Base-by-base conservation (phyloP, 2,797 vertebrate species). In the Rhodeus uyekii region DNA sequence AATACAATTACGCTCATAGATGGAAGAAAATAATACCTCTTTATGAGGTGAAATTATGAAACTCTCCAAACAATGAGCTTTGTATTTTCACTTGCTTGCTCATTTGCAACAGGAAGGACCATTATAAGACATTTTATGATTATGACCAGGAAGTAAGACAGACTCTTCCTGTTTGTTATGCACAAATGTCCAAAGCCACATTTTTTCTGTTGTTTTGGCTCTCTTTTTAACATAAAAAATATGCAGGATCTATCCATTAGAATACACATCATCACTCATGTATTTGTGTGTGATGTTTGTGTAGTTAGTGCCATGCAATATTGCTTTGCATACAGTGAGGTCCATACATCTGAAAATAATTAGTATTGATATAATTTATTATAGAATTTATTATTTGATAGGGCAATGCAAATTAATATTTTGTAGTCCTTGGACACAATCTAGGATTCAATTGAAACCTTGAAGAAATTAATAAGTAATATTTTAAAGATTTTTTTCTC, bases 151-250 rank as follows among this genome's bases (percentile, higher is more conserved):
- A 85, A 75, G 80, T 67, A 75, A 60, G 9, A 42, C 38, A 71
- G 76, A 80, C 74, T 58, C 53, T 85, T 87, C 84, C 84, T 87
- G 86, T 85, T 87, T 85, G 69, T 50, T 78, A 60, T 48, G 58
- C 39, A 69, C 55, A 44, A 24, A 76, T 77, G 73, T 60, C 50
- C 38, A 53, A 73, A 85, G 53, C 58, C 77, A 46, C 2, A 3
- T 67, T 48, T 39, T 29, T 10, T 83, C 46, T 69, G 9, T 46
- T 80, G 74, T 53, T 65, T 48, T 74, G n/a, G 19, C 36, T 13
- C 50, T 24, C 24, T 44, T 38, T n/a, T 36, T 39, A 24, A 38
- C 4, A 32, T 42, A 12, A 46, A 38, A 68, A 60, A 78, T 32
- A 68, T 32, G 16, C n/a, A 55, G 14, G 8, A 39, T 36, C 19